Evolutionary conservation across 2,888 invertebrate species (phyloP).

Genomic region (Acrobasis repandana): DNA sequence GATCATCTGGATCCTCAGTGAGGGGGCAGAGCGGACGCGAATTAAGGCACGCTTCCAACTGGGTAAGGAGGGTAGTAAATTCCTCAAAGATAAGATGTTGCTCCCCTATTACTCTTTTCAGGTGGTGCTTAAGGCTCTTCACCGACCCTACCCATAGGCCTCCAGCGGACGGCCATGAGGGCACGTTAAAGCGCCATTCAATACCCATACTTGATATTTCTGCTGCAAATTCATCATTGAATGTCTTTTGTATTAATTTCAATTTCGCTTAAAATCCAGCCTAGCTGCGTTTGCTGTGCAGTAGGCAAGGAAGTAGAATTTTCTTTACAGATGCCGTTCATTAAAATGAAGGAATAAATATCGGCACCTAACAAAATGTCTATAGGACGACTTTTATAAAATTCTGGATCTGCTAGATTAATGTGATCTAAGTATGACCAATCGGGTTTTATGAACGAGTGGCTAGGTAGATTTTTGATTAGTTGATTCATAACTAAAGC

Average conservation of each 20-base stretch:
- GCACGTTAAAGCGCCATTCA: neutral
- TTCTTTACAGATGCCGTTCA: too few species aligned
- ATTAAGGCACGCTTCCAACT: constrained; percentile 4
- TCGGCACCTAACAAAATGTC: too few species aligned
- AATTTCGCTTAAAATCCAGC: too few species aligned
- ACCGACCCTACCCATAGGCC: constrained; percentile 31
- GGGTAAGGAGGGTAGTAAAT: neutral
- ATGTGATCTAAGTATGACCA: too few species aligned
- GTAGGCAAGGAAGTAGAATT: too few species aligned
- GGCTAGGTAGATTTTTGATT: neutral
- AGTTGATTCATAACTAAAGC: neutral
- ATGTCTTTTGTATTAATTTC: neutral
- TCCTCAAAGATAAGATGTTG: neutral
- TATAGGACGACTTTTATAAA: too few species aligned
- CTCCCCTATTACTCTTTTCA: constrained; percentile 3
- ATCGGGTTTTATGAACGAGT: too few species aligned
- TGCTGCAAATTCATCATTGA: neutral
- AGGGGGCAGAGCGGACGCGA: constrained; percentile 9
- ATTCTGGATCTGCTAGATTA: too few species aligned
- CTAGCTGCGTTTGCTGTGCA: too few species aligned
- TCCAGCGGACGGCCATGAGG: constrained; percentile 15
- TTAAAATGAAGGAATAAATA: too few species aligned
- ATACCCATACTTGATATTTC: neutral
- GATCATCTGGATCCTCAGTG: neutral
- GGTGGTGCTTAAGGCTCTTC: constrained; percentile 4